Percentiles rank a stretch among this genome's conserved stretches.
Evolutionary conservation across 2,888 invertebrate genomes (phyloP).

Genomic region (Caenorhabditis auriculariae): DNA sequence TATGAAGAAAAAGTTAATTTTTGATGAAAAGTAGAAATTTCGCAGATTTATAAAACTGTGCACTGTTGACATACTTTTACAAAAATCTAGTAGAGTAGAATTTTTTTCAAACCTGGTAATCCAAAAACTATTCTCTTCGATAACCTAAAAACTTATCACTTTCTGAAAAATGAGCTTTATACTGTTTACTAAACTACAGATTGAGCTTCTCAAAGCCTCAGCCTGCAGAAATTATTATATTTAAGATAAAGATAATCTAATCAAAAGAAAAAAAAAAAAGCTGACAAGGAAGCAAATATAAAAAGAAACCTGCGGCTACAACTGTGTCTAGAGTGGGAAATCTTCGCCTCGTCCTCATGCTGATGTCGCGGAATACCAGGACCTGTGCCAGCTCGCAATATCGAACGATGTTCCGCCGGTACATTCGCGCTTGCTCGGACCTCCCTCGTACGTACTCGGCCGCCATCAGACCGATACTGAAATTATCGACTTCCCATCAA

Average conservation of each 20-base stretch:
- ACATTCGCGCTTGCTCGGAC: slow-evolving; percentile 44
- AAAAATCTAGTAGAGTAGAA: too few species aligned
- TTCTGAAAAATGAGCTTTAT: neutral
- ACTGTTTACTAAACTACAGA: neutral
- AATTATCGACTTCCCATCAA: slow-evolving; percentile 11
- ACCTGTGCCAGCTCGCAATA: slow-evolving; percentile 44
- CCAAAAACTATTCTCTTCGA: too few species aligned
- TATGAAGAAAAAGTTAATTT: too few species aligned
- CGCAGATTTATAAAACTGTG: too few species aligned
- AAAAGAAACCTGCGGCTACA: slow-evolving; percentile 46
- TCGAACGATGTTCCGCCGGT: slow-evolving; percentile 39
- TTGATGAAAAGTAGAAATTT: too few species aligned
- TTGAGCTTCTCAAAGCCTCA: too few species aligned
- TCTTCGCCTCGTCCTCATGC: slow-evolving; percentile 42
- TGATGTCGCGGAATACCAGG: slow-evolving; percentile 49
- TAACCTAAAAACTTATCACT: too few species aligned
- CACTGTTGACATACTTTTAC: too few species aligned
- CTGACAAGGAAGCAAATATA: neutral
- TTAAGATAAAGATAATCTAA: too few species aligned
- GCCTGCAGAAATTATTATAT: too few species aligned
- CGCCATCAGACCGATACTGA: slow-evolving; percentile 47
- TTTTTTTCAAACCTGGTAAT: too few species aligned
- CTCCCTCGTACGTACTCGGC: slow-evolving; percentile 49
- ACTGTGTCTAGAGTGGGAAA: slow-evolving; percentile 51
- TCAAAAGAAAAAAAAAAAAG: neutral